These are phyloP conservation scores for Eremobia ochroleuca DNA, from an alignment of 2,888 invertebrate species.

Conservation along the genomic window DNA sequence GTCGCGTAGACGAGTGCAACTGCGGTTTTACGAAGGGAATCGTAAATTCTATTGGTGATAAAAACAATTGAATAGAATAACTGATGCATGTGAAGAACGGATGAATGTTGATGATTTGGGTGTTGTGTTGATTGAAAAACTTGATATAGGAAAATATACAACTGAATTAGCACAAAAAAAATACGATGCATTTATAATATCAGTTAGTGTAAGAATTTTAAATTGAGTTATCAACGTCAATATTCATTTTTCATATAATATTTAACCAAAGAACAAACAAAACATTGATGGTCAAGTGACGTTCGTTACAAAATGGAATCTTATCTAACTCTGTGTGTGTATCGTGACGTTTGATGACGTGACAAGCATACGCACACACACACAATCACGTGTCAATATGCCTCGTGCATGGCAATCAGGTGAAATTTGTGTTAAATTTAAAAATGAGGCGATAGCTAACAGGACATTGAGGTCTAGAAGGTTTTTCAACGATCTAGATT, in stretches of 20 bases:
- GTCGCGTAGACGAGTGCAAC: constrained; percentile 63
- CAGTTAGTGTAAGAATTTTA: neutral
- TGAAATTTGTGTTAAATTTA: constrained; percentile 82
- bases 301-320: constrained; percentile 66
- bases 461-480: constrained; percentile 79
- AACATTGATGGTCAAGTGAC: constrained; percentile 9
- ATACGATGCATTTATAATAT: neutral
- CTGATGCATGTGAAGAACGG: constrained; percentile 3
- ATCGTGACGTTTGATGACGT: constrained; percentile 70
- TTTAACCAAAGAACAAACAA: neutral
- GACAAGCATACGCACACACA: constrained; percentile 71
- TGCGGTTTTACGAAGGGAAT: constrained; percentile 49
- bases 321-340: constrained; percentile 73
- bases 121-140: neutral
- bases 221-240: neutral
- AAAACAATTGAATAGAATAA: constrained; percentile 34
- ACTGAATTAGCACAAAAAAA: neutral
- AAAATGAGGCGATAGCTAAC: constrained; percentile 76
- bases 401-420: constrained; percentile 82
- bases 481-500: constrained; percentile 25
- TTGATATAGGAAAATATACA: neutral
- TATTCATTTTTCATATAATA: neutral
- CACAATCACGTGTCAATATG: constrained; percentile 62
- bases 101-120: neutral
- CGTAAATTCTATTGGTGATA: constrained; percentile 45